Conservation (phyloP, 1,140 invertebrate genomes). For the Lerema accius region DNA sequence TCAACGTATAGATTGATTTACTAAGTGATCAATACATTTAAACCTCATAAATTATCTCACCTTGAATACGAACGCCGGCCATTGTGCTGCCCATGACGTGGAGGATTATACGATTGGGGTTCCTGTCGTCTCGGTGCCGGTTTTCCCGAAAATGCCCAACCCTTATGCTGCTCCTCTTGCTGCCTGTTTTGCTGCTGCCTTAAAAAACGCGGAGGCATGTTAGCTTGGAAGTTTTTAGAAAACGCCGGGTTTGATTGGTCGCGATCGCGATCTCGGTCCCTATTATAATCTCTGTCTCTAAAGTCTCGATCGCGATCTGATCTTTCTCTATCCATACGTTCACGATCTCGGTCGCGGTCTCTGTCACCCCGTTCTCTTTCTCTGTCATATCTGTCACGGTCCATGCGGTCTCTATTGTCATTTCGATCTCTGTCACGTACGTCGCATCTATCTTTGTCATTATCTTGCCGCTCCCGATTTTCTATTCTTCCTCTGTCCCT, state of each 20-base stretch:
- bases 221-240: slow-evolving; percentile 89
- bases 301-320: slow-evolving; percentile 68
- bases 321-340: slow-evolving; percentile 52
- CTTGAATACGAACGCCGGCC: slow-evolving; percentile 74
- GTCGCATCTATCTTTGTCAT: slow-evolving; percentile 63
- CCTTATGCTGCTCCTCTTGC: slow-evolving; percentile 70
- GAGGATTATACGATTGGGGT: slow-evolving; percentile 64
- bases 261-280: slow-evolving; percentile 61
- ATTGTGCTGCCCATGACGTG: slow-evolving; percentile 67
- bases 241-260: slow-evolving; percentile 81
- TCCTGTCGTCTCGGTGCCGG: slow-evolving; percentile 76
- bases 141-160: slow-evolving; percentile 69
- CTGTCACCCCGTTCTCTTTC: slow-evolving; percentile 74
- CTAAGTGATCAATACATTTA: too few species aligned
- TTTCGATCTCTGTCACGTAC: slow-evolving; percentile 67
- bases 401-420: slow-evolving; percentile 68
- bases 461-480: slow-evolving; percentile 53
- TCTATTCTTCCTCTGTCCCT: slow-evolving; percentile 54
- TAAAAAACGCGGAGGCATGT: slow-evolving; percentile 93
- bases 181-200: slow-evolving; percentile 86
- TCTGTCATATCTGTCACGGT: slow-evolving; percentile 76
- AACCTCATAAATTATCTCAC: too few species aligned
- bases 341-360: slow-evolving; percentile 54
- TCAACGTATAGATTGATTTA: too few species aligned
- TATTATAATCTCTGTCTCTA: slow-evolving; percentile 49